Base-by-base conservation (phyloP, 2,888 invertebrate genomes). In the Diaperis boleti region DNA sequence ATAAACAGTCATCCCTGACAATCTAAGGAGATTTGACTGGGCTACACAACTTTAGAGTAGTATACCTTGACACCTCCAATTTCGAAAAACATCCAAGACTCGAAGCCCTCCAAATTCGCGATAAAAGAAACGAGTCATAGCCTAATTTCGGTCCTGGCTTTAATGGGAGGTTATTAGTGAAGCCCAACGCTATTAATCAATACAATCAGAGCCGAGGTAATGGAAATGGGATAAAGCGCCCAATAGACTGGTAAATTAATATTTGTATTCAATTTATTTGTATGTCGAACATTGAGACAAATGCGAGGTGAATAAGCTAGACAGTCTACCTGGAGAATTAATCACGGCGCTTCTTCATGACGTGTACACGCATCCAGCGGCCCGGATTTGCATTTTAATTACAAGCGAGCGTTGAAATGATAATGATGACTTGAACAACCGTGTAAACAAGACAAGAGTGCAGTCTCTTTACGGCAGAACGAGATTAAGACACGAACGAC, bases 391-490 rank as follows among this genome's bases (percentile, higher is more conserved):
- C 86, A 77, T 76, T 78, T 78, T 77, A 75, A 74, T 81, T 80
- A 66, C 76, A 83, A 83, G 83, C 83, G 83, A 85, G 85, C 84
- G 84, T 82, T 85, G 85, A 84, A 85, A 85, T 85, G 85, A 85
- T 85, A 85, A 85, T 85, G 84, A 84, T 76, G 81, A 81, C 79
- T 81, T 76, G 79, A 80, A 81, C 79, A 78, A 76, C 78, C 78
- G 77, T 80, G 81, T 80, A 81, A 81, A 81, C 80, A 81, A 79
- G 75, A 62, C 49, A 57, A 63, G 64, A 64, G 54, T 55, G 64
- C 59, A 64, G 41, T 49, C 59, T 42, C 41, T 52, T 60, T 60
- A 49, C 49, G 17, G 59, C 15, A 29, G 39, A 52, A 35, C 50
- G n/a, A 22, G 42, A 60, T 60, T 60, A 60, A 50, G 59, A 60